Percentiles rank a stretch among this genome's conserved stretches.
These are phyloP conservation scores for Oophaga pumilio DNA, from an alignment of 2,113 vertebrate genomes.

Conservation along the genomic window DNA sequence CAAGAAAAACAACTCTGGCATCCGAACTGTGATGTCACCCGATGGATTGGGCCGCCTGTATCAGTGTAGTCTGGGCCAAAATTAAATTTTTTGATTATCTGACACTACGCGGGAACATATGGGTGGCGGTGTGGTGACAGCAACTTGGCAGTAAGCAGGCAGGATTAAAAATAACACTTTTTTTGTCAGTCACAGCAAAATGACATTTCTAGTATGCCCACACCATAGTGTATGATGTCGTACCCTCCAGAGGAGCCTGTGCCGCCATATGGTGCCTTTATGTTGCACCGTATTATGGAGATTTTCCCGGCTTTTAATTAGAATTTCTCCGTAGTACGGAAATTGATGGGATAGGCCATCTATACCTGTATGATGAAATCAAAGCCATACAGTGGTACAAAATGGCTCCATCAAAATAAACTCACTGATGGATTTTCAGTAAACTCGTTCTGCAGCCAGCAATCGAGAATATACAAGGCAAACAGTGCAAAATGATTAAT, in stretches of 20 bases:
- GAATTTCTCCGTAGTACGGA: not conserved
- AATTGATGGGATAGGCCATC: not conserved
- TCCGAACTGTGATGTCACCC: not conserved
- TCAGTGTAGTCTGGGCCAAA: not conserved
- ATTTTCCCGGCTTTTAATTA: not conserved
- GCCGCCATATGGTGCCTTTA: not conserved
- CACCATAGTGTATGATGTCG: not conserved
- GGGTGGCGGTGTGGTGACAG: not conserved
- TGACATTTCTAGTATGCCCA: not conserved
- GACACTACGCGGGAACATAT: not conserved
- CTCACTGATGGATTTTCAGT: too few species aligned
- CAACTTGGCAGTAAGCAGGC: not conserved
- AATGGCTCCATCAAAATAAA: not conserved
- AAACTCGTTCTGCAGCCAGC: too few species aligned
- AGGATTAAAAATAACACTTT: not conserved
- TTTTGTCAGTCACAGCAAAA: not conserved
- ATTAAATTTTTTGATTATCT: not conserved
- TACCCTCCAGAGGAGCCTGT: not conserved
- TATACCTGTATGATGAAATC: not conserved
- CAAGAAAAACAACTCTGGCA: not conserved
- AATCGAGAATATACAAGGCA: too few species aligned
- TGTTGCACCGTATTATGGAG: not conserved
- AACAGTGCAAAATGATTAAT: too few species aligned
- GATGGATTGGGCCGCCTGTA: not conserved
- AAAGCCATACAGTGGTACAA: not conserved